These are phyloP conservation scores for Perognathus longimembris DNA, from an alignment of 2,113 vertebrate genomes.

Conservation along the genomic window DNA sequence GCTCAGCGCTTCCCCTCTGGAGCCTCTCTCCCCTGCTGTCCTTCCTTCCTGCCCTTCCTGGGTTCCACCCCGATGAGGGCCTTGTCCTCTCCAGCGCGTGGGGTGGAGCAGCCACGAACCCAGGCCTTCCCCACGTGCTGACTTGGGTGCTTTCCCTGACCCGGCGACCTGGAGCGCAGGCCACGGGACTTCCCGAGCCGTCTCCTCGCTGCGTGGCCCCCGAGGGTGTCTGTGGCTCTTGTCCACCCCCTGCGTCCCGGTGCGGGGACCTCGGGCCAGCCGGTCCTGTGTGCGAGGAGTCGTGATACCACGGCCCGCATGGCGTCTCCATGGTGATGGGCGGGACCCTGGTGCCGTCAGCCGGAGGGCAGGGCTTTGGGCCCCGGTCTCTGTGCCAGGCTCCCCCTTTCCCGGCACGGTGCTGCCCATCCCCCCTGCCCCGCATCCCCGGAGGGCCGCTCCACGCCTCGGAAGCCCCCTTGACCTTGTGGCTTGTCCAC, in stretches of 20 bases:
- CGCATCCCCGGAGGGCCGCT: neutral
- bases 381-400: neutral
- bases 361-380: neutral
- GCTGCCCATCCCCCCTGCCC: neutral
- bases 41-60: constrained; percentile 40
- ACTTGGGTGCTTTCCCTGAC: no score
- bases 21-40: neutral
- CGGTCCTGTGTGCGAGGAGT: no score
- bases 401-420: neutral
- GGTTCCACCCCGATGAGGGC: neutral
- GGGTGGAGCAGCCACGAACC: neutral
- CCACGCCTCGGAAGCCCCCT: neutral
- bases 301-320: no score
- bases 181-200: neutral
- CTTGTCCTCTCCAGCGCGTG: neutral
- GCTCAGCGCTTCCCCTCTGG: neutral
- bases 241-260: no score
- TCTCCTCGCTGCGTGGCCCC: no score
- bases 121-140: neutral
- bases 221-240: no score
- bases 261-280: no score
- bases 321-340: neutral
- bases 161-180: neutral
- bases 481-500: neutral
- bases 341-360: neutral